Base-by-base conservation (phyloP, 2,888 invertebrate genomes). In the Spodoptera picta region DNA sequence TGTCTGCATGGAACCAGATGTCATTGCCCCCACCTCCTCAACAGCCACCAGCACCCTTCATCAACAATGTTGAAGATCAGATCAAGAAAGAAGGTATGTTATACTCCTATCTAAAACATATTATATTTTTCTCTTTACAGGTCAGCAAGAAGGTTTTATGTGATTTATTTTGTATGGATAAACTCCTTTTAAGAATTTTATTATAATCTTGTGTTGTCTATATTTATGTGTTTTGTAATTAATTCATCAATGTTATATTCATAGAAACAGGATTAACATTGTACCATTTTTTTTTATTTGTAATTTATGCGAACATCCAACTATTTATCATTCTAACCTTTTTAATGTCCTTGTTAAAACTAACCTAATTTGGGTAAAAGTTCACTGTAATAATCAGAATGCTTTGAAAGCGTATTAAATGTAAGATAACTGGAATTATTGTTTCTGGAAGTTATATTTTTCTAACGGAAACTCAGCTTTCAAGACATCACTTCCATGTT, bases 81-180 rank as follows among this genome's bases (percentile, higher is more conserved):
- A 88, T 93, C 14, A 95, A 95, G 77, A 95, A 95, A 88, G 95
- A 95, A 88, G 95, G 95, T 95, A 88, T 71, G 81, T 1, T 14
- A 14, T 46, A 58, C 27, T 31, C 1, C 12, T 43, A 47, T 49
- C 9, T 9, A 49, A n/a, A n/a, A 47, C 52, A 41, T 47, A 6
- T 4, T 49, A 58, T 27, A 5, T 5, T 47, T 27, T 53, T 36
- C 23, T 11, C 4, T 60, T 73, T 73, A 10, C 67, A 69, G 69
- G 19, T 50, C 7, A 31, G 1, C 1, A 23, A 24, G 41, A 12
- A 51, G 24, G 14, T 55, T 46, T n/a, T 60, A 19, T 12, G 7
- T 45, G 1, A 10, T 14, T 12, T 10, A 11, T 45, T 49, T 9
- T 9, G 6, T 9, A 36, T 36, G 36, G 36, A 6, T 36, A 36